Evolutionary conservation across 30 jellyfish, hydroid and myxozoan genomes (phyloP).

Genomic region (Aurelia coerulea): DNA sequence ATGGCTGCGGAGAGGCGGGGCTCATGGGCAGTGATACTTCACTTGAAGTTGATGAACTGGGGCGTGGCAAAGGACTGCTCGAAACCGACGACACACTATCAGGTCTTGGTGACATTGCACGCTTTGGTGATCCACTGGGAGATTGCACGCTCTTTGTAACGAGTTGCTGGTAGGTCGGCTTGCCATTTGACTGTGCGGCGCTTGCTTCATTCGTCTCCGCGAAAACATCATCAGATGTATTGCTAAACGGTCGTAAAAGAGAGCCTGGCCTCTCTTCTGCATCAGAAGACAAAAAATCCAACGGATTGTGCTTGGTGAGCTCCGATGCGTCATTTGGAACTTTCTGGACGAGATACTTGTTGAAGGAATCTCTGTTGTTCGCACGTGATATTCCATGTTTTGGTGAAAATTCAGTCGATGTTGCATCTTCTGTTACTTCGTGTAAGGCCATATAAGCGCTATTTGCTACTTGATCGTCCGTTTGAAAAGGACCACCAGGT

Average conservation of each 20-base stretch:
- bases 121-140: no score
- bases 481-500: neutral
- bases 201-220: neutral
- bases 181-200: no score
- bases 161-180: no score
- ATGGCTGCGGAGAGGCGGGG: no score
- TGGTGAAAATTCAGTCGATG: neutral
- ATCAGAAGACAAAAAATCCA: conserved; percentile 18
- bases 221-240: conserved; percentile 31
- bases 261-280: conserved; percentile 26
- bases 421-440: neutral
- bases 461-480: no score
- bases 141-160: no score
- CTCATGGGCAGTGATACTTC: no score
- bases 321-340: neutral
- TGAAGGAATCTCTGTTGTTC: conserved; percentile 21
- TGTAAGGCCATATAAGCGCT: neutral
- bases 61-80: no score
- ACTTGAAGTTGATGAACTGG: no score
- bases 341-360: conserved; percentile 38
- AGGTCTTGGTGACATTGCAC: no score
- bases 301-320: conserved; percentile 9
- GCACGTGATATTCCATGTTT: neutral
- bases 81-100: no score
- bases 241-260: conserved; percentile 35